Evolutionary conservation across 2,113 vertebrate species (phyloP).

Genomic region (Heterotis niloticus): DNA sequence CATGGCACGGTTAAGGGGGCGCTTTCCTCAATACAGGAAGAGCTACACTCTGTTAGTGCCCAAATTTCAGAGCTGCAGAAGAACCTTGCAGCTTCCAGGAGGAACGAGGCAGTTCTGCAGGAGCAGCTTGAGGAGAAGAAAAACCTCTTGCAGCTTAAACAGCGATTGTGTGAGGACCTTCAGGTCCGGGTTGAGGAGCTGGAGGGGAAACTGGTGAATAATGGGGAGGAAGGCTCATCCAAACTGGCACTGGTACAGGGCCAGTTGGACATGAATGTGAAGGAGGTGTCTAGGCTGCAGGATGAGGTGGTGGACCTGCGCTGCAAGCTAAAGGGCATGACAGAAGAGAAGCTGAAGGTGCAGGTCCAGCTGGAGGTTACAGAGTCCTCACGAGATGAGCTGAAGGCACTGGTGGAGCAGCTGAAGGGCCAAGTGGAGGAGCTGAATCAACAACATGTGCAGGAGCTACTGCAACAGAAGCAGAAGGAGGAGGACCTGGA

Average conservation of each 20-base stretch:
- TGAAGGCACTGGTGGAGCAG: constrained; percentile 68
- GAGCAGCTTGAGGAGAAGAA: constrained; percentile 65
- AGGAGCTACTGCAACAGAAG: constrained; percentile 70
- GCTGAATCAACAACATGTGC: constrained; percentile 74
- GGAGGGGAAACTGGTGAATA: constrained; percentile 36
- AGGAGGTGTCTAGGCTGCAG: constrained; percentile 68
- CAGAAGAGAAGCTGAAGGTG: constrained; percentile 65
- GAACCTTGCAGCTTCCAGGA: constrained; percentile 61
- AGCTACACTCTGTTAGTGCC: constrained; percentile 61
- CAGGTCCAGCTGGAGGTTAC: constrained; percentile 69
- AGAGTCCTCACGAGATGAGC: constrained; percentile 64
- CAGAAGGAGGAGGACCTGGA: constrained; percentile 66
- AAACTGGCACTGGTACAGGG: constrained; percentile 67
- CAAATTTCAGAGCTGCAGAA: constrained; percentile 64
- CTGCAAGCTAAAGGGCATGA: constrained; percentile 61
- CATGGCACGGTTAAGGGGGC: constrained; percentile 58
- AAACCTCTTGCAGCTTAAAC: constrained; percentile 54
- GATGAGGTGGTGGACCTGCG: constrained; percentile 67
- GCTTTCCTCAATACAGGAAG: constrained; percentile 55
- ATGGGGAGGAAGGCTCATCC: constrained; percentile 43
- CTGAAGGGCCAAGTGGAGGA: constrained; percentile 79
- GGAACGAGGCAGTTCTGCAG: constrained; percentile 59
- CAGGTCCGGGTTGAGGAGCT: constrained; percentile 53
- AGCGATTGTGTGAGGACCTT: constrained; percentile 54
- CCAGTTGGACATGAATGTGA: constrained; percentile 67